A percentile compares a stretch with the other conserved stretches of the same genome.
phyloP scores from a whole-genome alignment of 2,888 invertebrate species.

The Diarsia brunnea region DNA sequence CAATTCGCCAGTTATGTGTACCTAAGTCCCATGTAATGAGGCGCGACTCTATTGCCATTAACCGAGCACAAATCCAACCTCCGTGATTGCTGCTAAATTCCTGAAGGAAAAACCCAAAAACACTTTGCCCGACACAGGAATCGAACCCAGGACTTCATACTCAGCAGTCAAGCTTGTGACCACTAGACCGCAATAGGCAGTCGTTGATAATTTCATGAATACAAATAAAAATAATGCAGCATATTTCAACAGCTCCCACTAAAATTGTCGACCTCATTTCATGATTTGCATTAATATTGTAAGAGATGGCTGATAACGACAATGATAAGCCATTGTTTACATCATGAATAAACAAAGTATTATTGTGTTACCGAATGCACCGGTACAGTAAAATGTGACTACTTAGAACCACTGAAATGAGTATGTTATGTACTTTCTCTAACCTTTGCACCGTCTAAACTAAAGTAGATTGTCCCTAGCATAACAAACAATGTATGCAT shows the following conservation, averaged over 20 bases:
- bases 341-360: conserved; percentile 15
- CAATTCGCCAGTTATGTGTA: too few relatives aligned
- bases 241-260: neutral
- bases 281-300: neutral
- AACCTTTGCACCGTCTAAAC: conserved; percentile 45
- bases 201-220: too few relatives aligned
- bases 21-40: too few relatives aligned
- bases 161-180: too few relatives aligned
- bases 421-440: conserved; percentile 30
- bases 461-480: conserved; percentile 9
- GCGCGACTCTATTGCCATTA: too few relatives aligned
- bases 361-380: neutral
- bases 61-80: too few relatives aligned
- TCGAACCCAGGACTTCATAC: too few relatives aligned
- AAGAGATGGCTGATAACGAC: conserved; percentile 12
- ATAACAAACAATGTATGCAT: conserved; percentile 53
- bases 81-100: too few relatives aligned
- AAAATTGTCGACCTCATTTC: neutral
- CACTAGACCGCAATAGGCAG: too few relatives aligned
- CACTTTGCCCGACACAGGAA: too few relatives aligned
- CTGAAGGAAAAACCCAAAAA: too few relatives aligned
- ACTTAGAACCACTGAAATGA: neutral
- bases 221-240: neutral
- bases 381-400: neutral
- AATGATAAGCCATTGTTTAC: conserved; percentile 30